Evolutionary conservation across 2,888 invertebrate species (phyloP), one percentile per base, ranked within the genome.

Genomic region (Gastrophysa polygoni): DNA sequence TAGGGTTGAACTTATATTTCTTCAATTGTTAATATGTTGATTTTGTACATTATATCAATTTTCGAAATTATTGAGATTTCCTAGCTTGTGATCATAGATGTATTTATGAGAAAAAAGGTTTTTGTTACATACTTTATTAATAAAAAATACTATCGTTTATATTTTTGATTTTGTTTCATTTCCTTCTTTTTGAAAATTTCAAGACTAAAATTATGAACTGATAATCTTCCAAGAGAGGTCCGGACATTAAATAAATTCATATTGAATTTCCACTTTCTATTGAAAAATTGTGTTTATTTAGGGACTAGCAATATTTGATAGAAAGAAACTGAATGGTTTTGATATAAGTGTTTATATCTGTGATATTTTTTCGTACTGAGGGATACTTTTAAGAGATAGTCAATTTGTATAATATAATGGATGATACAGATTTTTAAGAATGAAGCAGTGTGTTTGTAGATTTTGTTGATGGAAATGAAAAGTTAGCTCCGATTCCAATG

Each of bases 291-390:
- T 24, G n/a, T 7, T 38, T 50, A 17, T 50, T 43, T 54, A 24
- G 24, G 17, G 10, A 17, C 34, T 38, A 54, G 54, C 44, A 54
- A 20, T 43, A 54, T 54, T 38, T 54, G 1, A 29, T 49, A 28
- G 17, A 54, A 46, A 57, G 51, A 48, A 52, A 20, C 38, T 55
- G 51, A 29, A 47, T 63, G 57, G 49, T 62, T 67, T 70, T 65
- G 63, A 73, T 67, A 66, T 69, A 65, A 70, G 71, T 70, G 66
- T 75, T 71, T 78, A 75, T 78, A 78, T 77, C 80, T 80, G 80
- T 80, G 80, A 80, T 79, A 80, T 78, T 79, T 78, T 77, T 78
- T 79, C 77, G 77, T 80, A 80, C 79, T 79, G 78, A 79, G 72
- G 73, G 70, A 73, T 72, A 73, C 72, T 72, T 70, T 70, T 72